phyloP scores from a whole-genome alignment of 1,140 invertebrate genomes.

The Drosophila nigrodunni region DNA sequence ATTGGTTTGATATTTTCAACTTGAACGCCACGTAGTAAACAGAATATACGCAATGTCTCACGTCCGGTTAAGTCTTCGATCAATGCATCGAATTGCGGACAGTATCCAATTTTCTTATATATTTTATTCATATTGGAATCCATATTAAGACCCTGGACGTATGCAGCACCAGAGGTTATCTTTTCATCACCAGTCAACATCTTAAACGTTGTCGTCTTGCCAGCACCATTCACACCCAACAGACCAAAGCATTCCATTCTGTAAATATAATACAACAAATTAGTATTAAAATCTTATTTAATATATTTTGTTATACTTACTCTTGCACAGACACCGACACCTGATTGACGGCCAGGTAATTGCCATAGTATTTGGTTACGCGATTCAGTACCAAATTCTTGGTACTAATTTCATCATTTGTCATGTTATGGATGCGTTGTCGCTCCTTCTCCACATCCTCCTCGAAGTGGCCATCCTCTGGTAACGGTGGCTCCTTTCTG shows the following conservation, averaged over 20 bases:
- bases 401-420: slow-evolving; percentile 29
- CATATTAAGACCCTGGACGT: slow-evolving; percentile 86
- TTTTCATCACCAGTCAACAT: slow-evolving; percentile 94
- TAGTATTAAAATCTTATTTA: neutral
- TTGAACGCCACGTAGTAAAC: slow-evolving; percentile 90
- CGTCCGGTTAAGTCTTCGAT: slow-evolving; percentile 92
- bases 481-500: slow-evolving; percentile 54
- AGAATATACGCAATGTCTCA: slow-evolving; percentile 91
- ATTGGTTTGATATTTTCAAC: slow-evolving; percentile 84
- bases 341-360: slow-evolving; percentile 89
- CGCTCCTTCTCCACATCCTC: slow-evolving; percentile 85
- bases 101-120: slow-evolving; percentile 90
- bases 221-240: slow-evolving; percentile 94
- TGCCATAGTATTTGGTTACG: slow-evolving; percentile 88
- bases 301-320: slow-evolving; percentile 52
- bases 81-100: slow-evolving; percentile 94
- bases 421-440: slow-evolving; percentile 69
- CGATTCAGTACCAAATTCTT: slow-evolving; percentile 85
- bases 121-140: slow-evolving; percentile 86
- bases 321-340: slow-evolving; percentile 87
- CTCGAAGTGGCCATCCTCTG: slow-evolving; percentile 66
- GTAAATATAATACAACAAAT: slow-evolving; percentile 31
- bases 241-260: slow-evolving; percentile 94
- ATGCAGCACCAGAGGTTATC: slow-evolving; percentile 86
- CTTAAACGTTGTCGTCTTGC: slow-evolving; percentile 94